Evolutionary conservation across 2,797 vertebrate genomes (phyloP), one percentile per base, ranked within the genome.

Genomic region (Lacerta agilis): DNA sequence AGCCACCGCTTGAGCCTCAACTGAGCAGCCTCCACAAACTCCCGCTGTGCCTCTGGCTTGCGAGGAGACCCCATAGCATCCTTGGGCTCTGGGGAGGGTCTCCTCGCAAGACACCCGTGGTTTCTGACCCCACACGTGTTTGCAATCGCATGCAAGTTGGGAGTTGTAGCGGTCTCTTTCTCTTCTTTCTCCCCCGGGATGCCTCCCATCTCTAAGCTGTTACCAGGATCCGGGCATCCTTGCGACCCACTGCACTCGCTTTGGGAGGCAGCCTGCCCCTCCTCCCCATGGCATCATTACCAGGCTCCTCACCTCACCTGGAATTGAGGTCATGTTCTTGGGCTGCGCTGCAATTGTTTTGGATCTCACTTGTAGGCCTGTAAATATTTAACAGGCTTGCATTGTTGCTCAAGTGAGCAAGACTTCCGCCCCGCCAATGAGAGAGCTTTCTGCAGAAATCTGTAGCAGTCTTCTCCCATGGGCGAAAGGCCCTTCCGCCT

Each of bases 341-440:
- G 55, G 45, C 66, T 72, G 36, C 9, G 8, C 1, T 27, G 33
- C 72, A 33, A 27, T 17, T 66, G 79, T n/a, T 86, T 64, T 71
- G 43, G 55, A 13, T n/a, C 49, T 29, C 13, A n/a, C 85, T 79
- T 49, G 45, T 72, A 9, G 23, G 45, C 61, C 45, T 64, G 64
- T 90, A 82, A 90, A 90, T 90, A 78, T 87, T 86, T 90, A 73
- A 90, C 49, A 2, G 72, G 66, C 55, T 17, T n/a, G 15, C 61
- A 76, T 71, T 61, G 85, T 71, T 83, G 71, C 83, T 85, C 77
- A 67, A 61, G 82, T 29, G 27, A 75, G 77, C 27, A 58, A 38
- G 11, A 10, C 67, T 23, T 73, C 23, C 15, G 49, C 67, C 67
- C 2, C 1, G 67, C 76, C 23, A 1, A 1, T 7, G 78, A n/a